Conservation (phyloP, 2,888 invertebrate genomes). For the Pecten maximus region DNA sequence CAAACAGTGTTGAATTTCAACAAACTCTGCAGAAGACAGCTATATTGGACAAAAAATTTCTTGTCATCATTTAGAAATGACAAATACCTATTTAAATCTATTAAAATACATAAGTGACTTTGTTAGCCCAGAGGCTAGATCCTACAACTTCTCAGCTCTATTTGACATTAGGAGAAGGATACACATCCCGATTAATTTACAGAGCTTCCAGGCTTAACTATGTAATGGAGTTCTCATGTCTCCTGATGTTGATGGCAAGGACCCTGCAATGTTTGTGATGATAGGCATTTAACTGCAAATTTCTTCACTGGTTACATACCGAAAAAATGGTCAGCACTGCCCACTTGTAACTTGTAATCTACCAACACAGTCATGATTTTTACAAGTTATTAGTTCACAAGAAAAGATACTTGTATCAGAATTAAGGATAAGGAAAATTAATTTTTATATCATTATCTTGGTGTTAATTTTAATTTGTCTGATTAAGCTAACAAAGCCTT, state of each 20-base stretch:
- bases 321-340: background rate
- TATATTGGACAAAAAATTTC: background rate
- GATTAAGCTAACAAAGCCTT: background rate
- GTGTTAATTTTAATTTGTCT: background rate
- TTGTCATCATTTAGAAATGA: background rate
- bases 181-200: background rate
- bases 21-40: background rate
- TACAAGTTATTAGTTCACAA: background rate
- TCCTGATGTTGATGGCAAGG: background rate
- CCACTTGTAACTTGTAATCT: background rate
- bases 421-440: background rate
- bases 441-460: background rate
- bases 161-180: background rate
- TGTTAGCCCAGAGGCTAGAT: background rate
- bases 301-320: background rate
- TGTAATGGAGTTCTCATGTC: constrained; percentile 18
- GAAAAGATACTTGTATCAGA: background rate
- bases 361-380: background rate
- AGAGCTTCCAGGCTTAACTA: background rate
- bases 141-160: background rate
- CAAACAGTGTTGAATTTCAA: background rate
- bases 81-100: constrained; percentile 11
- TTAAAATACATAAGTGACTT: background rate
- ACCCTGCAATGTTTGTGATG: background rate
- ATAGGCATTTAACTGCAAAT: background rate